Evolutionary conservation across 2,888 invertebrate genomes (phyloP).

Genomic region (Agonopterix alstromeriana): DNA sequence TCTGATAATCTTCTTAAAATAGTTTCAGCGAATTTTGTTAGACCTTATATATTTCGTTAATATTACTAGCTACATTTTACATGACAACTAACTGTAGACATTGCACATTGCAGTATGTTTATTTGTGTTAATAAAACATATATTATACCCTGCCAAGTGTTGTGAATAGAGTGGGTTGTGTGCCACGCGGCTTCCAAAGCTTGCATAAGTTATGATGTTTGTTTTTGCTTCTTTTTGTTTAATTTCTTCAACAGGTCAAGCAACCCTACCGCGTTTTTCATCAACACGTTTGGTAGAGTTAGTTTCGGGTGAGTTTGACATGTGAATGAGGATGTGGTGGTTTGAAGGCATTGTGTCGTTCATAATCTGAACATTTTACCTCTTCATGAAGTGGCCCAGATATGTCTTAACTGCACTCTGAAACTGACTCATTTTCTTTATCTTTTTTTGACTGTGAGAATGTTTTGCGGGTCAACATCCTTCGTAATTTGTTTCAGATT

Average conservation of each 20-base stretch:
- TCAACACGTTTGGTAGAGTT: constrained; percentile 82
- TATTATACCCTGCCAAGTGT: constrained; percentile 13
- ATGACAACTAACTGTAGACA: constrained; percentile 22
- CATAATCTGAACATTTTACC: constrained; percentile 48
- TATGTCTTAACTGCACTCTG: constrained; percentile 71
- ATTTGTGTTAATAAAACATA: too few relatives aligned
- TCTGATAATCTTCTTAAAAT: too few relatives aligned
- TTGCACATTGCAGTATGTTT: constrained; percentile 15
- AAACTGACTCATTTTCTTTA: constrained; percentile 61
- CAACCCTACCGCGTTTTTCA: constrained; percentile 80
- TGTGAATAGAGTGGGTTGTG: constrained; percentile 49
- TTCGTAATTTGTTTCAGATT: neutral
- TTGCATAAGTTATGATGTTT: constrained; percentile 57
- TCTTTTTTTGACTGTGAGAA: neutral
- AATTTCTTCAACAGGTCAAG: constrained; percentile 84
- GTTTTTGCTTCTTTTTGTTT: constrained; percentile 70
- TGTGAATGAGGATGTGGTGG: constrained; percentile 69
- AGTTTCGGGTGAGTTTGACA: constrained; percentile 84
- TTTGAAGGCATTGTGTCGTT: constrained; percentile 73
- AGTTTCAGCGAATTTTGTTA: too few relatives aligned
- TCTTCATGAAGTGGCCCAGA: constrained; percentile 57
- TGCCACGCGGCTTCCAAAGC: constrained; percentile 49
- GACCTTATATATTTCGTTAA: too few relatives aligned
- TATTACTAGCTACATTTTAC: constrained; percentile 10
- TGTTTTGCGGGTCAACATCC: neutral